A percentile compares a stretch with the other conserved stretches of the same genome.
Evolutionary conservation across 64 coral and sea anemone species (phyloP).

Genomic region (Montipora sp.): DNA sequence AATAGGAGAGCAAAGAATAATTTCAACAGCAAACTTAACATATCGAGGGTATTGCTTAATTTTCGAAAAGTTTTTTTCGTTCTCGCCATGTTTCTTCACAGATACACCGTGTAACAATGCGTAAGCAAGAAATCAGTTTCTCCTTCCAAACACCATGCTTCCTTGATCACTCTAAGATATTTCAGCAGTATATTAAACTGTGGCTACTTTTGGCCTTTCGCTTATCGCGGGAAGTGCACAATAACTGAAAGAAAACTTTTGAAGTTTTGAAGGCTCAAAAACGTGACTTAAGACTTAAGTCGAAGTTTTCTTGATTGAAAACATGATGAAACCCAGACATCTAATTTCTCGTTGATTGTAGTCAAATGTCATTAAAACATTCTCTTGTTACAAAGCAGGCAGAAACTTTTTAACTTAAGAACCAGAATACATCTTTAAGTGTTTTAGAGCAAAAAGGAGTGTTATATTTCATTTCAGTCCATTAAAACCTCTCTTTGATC

Average conservation of each 20-base stretch:
- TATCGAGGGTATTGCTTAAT: background rate
- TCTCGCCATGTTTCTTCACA: background rate
- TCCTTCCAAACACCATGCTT: background rate
- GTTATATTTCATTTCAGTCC: constrained; percentile 1
- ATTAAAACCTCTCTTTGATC: background rate
- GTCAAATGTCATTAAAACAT: background rate
- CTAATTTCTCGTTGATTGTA: no score
- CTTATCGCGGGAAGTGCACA: background rate
- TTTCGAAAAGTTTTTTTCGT: background rate
- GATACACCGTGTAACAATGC: no score
- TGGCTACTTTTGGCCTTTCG: background rate
- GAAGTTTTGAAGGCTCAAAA: no score
- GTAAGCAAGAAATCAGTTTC: background rate
- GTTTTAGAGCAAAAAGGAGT: background rate
- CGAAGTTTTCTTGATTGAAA: no score
- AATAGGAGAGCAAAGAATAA: background rate
- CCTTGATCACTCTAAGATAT: background rate
- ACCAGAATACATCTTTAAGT: background rate
- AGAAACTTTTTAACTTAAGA: background rate
- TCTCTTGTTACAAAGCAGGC: background rate
- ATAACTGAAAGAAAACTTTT: background rate
- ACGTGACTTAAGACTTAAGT: no score
- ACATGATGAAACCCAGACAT: no score
- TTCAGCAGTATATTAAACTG: background rate
- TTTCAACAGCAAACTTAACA: constrained; percentile 10